Percentiles rank a stretch among this genome's conserved stretches.
Evolutionary conservation across 2,797 vertebrate species (phyloP).

Genomic region (Gobio occitaniae): DNA sequence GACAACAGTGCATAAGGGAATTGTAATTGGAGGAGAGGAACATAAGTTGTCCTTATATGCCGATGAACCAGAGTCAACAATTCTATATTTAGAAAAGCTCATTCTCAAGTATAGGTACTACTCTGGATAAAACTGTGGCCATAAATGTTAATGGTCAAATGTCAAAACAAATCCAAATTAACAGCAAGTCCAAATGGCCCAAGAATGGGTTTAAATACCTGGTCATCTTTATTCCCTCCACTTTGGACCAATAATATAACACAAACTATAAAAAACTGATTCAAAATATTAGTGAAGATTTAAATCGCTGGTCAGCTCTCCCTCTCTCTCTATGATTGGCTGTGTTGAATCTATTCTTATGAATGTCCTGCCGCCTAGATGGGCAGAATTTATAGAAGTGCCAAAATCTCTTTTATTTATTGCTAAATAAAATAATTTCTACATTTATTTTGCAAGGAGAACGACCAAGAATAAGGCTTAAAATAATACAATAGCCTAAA

Average conservation of each 20-base stretch:
- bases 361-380: slow-evolving; percentile 1
- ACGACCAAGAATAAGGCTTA: background rate
- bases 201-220: too few species aligned
- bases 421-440: background rate
- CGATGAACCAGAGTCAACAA: background rate
- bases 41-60: background rate
- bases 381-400: background rate
- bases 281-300: background rate
- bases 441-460: background rate
- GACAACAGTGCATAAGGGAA: too few species aligned
- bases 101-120: background rate
- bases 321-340: background rate
- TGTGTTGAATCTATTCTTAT: slow-evolving; percentile 34
- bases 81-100: background rate
- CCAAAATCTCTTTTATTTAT: too few species aligned
- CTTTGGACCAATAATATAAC: background rate
- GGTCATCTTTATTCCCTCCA: too few species aligned
- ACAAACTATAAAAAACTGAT: background rate
- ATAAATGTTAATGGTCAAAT: background rate
- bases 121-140: background rate
- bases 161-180: background rate
- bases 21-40: too few species aligned
- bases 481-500: background rate
- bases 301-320: background rate
- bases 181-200: too few species aligned